Conservation (phyloP, 2,888 invertebrate genomes). For the Mesoligia furuncula region DNA sequence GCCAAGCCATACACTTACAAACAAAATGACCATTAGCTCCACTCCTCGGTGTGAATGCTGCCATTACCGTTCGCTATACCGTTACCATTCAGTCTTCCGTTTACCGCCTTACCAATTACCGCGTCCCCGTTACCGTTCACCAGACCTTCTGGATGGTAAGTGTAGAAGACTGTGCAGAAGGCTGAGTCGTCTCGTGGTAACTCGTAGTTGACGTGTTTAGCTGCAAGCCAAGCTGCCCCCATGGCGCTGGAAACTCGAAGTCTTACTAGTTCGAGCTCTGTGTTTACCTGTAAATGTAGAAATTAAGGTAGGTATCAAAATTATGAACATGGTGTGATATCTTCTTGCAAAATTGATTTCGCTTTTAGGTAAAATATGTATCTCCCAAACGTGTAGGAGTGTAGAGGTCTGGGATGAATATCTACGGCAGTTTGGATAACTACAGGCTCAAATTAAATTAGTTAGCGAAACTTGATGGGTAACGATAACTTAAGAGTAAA, state of each 20-base stretch:
- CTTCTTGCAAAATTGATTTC: too few species aligned
- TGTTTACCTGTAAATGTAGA: constrained; percentile 75
- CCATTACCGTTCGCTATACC: constrained; percentile 54
- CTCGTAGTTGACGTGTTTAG: constrained; percentile 91
- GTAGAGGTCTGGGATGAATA: too few species aligned
- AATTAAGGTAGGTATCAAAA: background rate
- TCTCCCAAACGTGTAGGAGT: too few species aligned
- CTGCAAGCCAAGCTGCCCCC: constrained; percentile 96
- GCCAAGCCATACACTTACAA: constrained; percentile 13
- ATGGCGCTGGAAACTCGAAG: constrained; percentile 94
- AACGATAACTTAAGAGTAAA: too few species aligned
- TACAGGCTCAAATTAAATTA: too few species aligned
- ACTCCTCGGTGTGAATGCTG: constrained; percentile 53
- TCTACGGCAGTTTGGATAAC: too few species aligned
- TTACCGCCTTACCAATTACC: constrained; percentile 59
- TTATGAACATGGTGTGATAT: background rate
- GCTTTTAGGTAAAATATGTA: too few species aligned
- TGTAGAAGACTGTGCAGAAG: constrained; percentile 92
- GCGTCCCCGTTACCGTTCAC: constrained; percentile 58
- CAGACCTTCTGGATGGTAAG: constrained; percentile 79
- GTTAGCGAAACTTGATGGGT: too few species aligned
- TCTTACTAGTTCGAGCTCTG: constrained; percentile 91
- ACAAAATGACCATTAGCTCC: constrained; percentile 56
- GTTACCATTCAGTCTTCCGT: constrained; percentile 64
- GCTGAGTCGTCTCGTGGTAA: constrained; percentile 93